Conservation (phyloP, 2,797 vertebrate species). For the Miichthys miiuy region DNA sequence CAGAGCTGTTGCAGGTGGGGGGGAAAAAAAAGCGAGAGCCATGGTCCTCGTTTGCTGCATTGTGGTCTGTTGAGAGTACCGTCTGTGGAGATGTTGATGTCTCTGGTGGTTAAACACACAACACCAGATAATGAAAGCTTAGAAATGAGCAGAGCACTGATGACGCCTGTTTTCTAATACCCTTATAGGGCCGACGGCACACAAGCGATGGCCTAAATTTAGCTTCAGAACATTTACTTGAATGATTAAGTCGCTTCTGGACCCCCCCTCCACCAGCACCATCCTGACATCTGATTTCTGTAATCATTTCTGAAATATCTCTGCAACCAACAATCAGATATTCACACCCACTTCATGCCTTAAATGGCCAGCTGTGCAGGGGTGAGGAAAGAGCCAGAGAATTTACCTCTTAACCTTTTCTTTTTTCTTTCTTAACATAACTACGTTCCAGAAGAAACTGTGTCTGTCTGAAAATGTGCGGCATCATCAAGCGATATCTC, state of each 20-base stretch:
- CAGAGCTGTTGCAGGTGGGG: constrained; percentile 23
- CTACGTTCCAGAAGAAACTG: neutral
- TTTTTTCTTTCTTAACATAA: neutral
- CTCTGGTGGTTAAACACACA: neutral
- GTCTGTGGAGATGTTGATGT: neutral
- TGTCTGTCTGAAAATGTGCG: constrained; percentile 3
- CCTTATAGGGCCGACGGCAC: neutral
- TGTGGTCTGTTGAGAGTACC: constrained; percentile 25
- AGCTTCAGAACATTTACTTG: neutral
- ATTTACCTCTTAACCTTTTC: neutral
- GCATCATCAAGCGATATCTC: neutral
- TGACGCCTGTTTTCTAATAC: neutral
- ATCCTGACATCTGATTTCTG: no score
- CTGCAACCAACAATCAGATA: neutral
- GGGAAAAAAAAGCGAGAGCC: constrained; percentile 24
- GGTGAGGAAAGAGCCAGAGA: neutral
- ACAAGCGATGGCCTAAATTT: neutral
- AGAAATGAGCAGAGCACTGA: neutral
- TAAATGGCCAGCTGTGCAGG: constrained; percentile 16
- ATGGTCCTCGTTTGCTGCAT: constrained; percentile 11
- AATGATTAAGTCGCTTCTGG: neutral
- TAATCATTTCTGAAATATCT: neutral
- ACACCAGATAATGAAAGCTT: neutral
- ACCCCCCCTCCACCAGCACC: no score
- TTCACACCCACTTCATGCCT: neutral